A percentile compares a stretch with the other conserved stretches of the same genome.
Conservation (phyloP, 1,140 invertebrate species). For the Coptotermes formosanus region DNA sequence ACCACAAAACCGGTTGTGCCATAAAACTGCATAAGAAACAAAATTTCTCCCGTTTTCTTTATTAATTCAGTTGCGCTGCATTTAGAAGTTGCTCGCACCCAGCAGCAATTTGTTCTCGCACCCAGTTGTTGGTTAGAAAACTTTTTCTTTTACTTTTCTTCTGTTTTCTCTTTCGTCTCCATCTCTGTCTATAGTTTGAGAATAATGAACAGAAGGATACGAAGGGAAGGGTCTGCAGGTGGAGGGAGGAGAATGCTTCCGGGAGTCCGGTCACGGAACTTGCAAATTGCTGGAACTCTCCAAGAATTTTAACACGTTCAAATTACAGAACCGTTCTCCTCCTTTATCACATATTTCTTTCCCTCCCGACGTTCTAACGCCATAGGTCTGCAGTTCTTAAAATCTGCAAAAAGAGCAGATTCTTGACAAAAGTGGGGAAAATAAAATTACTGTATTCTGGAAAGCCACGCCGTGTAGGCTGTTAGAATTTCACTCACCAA, state of each 20-base stretch:
- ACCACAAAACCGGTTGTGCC: not conserved
- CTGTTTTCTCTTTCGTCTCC: not conserved
- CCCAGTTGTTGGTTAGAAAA: not conserved
- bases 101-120: not conserved
- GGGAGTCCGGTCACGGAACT: not conserved
- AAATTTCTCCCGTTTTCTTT: not conserved
- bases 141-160: not conserved
- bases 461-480: too few species aligned
- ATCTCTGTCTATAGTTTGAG: slow-evolving; percentile 7
- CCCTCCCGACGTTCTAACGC: not conserved
- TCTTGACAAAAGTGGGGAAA: too few species aligned
- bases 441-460: too few species aligned
- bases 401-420: too few species aligned
- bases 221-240: not conserved
- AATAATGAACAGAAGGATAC: not conserved
- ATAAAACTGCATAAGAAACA: not conserved
- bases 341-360: not conserved
- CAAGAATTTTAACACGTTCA: slow-evolving; percentile 4
- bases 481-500: too few species aligned
- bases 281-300: slow-evolving; percentile 3
- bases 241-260: not conserved
- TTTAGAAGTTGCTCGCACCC: not conserved
- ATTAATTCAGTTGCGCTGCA: not conserved
- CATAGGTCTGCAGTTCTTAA: not conserved
- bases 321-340: not conserved